Percentiles rank a stretch among this genome's conserved stretches.
Conservation (phyloP, 2,888 invertebrate genomes). For the Epistrophella euchroma region DNA sequence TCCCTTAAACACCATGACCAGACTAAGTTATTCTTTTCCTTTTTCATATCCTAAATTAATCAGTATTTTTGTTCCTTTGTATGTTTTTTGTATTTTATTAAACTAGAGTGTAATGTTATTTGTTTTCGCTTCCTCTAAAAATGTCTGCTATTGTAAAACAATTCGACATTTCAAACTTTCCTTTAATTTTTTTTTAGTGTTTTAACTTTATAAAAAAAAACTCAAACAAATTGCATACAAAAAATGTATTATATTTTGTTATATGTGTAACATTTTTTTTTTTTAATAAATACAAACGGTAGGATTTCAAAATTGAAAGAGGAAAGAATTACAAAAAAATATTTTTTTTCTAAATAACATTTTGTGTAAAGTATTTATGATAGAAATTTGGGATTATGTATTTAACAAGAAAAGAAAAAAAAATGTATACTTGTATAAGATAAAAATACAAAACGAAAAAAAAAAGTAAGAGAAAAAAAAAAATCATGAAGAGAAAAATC, state of each 20-base stretch:
- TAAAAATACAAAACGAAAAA: constrained; percentile 26
- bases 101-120: constrained; percentile 19
- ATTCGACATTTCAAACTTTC: constrained; percentile 20
- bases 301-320: constrained; percentile 31
- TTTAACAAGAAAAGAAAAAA: constrained; percentile 38
- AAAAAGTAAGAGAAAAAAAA: constrained; percentile 34
- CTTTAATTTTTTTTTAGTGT: background rate
- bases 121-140: constrained; percentile 11
- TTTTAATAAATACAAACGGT: constrained; percentile 11
- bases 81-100: constrained; percentile 11
- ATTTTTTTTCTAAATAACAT: constrained; percentile 29
- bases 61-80: constrained; percentile 16
- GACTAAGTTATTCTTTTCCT: background rate
- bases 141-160: constrained; percentile 51
- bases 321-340: constrained; percentile 23
- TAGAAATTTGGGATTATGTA: constrained; percentile 58
- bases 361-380: constrained; percentile 57
- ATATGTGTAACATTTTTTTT: constrained; percentile 38
- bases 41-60: background rate
- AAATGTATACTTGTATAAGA: constrained; percentile 34
- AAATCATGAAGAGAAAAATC: constrained; percentile 80
- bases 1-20: constrained; percentile 3
- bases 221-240: constrained; percentile 3
- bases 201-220: background rate
- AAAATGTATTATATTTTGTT: constrained; percentile 21